Conservation (phyloP, 2,888 invertebrate genomes). For the Alentia gelatinosa region DNA sequence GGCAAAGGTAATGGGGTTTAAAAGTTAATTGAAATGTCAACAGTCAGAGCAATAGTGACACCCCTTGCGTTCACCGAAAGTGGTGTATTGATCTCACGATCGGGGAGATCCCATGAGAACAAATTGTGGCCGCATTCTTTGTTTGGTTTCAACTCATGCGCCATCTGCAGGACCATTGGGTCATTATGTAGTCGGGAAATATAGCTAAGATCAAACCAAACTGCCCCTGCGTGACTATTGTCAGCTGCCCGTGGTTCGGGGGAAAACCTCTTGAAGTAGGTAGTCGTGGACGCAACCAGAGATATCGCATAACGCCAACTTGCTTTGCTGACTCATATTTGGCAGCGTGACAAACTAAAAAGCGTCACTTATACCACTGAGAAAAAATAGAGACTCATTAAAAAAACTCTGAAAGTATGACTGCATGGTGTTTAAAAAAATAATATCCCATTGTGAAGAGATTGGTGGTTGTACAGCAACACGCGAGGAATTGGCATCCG, state of each 20-base stretch:
- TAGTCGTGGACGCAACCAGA: neutral
- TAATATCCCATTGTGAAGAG: no score
- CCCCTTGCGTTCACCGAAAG: neutral
- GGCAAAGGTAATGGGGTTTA: neutral
- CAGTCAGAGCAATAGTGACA: neutral
- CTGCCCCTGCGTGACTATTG: neutral
- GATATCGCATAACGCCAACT: neutral
- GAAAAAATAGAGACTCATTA: neutral
- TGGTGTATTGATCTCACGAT: neutral
- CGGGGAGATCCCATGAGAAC: neutral
- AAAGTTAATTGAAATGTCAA: conserved; percentile 26
- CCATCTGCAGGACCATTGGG: neutral
- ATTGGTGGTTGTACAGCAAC: neutral
- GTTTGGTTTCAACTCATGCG: neutral
- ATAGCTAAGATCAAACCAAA: neutral
- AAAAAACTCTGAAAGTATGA: neutral
- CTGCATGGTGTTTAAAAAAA: neutral
- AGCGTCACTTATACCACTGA: neutral
- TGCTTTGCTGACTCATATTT: neutral
- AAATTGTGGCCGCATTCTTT: neutral
- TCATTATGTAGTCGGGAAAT: neutral
- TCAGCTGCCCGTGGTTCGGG: neutral
- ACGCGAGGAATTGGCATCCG: neutral
- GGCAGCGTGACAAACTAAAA: neutral
- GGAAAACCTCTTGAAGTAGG: neutral